phyloP scores from a whole-genome alignment of 2,113 vertebrate genomes.

The Dendropsophus ebraccatus region DNA sequence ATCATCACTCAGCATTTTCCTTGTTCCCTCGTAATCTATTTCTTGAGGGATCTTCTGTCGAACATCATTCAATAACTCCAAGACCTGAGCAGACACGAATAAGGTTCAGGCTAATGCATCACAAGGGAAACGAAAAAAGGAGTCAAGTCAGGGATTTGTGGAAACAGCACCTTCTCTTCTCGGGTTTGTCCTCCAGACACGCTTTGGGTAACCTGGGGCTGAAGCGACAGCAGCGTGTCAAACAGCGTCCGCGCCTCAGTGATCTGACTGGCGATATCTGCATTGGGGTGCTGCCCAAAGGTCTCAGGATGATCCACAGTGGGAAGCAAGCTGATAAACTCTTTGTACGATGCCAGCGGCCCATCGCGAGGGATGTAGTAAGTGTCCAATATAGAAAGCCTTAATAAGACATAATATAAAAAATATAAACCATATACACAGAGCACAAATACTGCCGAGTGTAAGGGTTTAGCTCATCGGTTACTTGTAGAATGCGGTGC shows the following conservation, averaged over 20 bases:
- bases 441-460: neutral
- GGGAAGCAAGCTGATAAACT: conserved; percentile 78
- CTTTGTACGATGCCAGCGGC: conserved; percentile 72
- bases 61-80: conserved; percentile 79
- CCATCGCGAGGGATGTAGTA: conserved; percentile 84
- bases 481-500: conserved; percentile 77
- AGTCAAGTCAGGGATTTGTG: neutral
- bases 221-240: conserved; percentile 86
- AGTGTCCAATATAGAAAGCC: conserved; percentile 75
- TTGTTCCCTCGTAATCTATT: conserved; percentile 78
- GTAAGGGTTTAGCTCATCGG: neutral
- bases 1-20: conserved; percentile 73
- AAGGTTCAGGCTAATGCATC: neutral
- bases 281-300: conserved; percentile 88
- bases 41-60: conserved; percentile 77
- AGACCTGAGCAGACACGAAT: conserved; percentile 71
- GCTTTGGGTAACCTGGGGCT: conserved; percentile 78
- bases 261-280: conserved; percentile 85
- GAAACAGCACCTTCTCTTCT: conserved; percentile 79
- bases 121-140: neutral
- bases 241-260: conserved; percentile 81
- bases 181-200: conserved; percentile 68
- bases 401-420: conserved; percentile 55
- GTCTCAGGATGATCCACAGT: conserved; percentile 81
- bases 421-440: neutral